These are phyloP conservation scores for Scophthalmus maximus DNA, from an alignment of 2,113 vertebrate genomes.

Conservation along the genomic window DNA sequence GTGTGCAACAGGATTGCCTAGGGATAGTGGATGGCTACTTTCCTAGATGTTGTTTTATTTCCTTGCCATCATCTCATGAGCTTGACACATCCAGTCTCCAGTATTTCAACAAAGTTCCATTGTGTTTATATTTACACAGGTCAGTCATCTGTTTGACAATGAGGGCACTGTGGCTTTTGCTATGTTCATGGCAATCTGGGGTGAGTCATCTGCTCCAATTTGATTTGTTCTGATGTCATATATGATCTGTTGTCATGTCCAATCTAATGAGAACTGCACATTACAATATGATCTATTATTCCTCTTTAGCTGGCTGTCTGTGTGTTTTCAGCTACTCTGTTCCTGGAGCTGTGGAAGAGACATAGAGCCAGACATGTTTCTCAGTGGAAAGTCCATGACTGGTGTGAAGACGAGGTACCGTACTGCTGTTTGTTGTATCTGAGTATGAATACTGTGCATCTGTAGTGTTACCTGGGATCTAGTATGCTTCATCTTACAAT, in stretches of 20 bases:
- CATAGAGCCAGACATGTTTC: constrained; percentile 81
- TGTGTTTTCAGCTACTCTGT: constrained; percentile 87
- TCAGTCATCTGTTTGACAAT: constrained; percentile 94
- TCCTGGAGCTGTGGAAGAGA: constrained; percentile 95
- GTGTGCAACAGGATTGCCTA: no score
- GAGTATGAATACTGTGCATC: background rate
- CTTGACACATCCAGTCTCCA: no score
- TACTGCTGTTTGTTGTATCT: constrained; percentile 49
- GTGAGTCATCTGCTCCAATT: constrained; percentile 79
- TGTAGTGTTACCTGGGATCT: background rate
- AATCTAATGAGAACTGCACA: background rate
- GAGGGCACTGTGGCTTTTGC: constrained; percentile 92
- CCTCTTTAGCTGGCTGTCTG: background rate
- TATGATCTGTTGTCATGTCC: background rate
- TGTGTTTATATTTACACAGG: constrained; percentile 72
- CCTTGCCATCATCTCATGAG: no score
- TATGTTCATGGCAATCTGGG: constrained; percentile 95
- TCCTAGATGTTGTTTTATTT: no score
- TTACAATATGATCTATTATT: background rate
- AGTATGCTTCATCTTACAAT: background rate
- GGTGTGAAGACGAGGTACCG: constrained; percentile 92
- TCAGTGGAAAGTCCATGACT: constrained; percentile 87
- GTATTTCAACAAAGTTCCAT: no score
- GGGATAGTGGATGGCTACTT: no score
- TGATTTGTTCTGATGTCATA: background rate